phyloP scores from a whole-genome alignment of 2,113 vertebrate species.

The Actinemys pallida region DNA sequence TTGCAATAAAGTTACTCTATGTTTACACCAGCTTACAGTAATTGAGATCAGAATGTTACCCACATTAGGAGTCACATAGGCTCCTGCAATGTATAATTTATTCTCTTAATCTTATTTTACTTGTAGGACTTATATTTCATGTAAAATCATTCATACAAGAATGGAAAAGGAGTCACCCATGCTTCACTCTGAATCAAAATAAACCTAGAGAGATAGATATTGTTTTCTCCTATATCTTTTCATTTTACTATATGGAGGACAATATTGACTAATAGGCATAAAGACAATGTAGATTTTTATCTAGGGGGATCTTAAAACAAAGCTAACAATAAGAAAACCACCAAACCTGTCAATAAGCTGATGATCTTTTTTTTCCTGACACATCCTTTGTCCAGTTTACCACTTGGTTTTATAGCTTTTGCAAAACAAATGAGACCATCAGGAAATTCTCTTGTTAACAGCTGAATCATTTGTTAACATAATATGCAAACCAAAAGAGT shows the following conservation, averaged over 20 bases:
- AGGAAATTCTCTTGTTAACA: not conserved
- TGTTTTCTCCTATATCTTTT: not conserved
- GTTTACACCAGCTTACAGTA: not conserved
- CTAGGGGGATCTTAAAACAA: slow-evolving; percentile 24
- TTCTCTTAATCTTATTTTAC: not conserved
- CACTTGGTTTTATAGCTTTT: not conserved
- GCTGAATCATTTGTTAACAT: not conserved
- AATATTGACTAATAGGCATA: not conserved
- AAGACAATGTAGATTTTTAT: not conserved
- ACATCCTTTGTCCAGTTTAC: not conserved
- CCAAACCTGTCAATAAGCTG: not conserved
- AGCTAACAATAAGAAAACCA: not conserved
- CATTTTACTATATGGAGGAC: not conserved
- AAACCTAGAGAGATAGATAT: not conserved
- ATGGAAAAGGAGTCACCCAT: not conserved
- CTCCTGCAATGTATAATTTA: not conserved
- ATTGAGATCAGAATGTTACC: not conserved
- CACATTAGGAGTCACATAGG: not conserved
- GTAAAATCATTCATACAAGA: not conserved
- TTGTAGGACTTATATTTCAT: not conserved
- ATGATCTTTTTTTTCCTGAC: not conserved
- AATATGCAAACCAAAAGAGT: not conserved
- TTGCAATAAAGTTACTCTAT: not conserved
- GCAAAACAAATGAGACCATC: slow-evolving; percentile 3
- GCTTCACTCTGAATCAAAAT: not conserved